A percentile compares a stretch with the other conserved stretches of the same genome.
These are phyloP conservation scores for Apodemia duryi DNA, from an alignment of 2,888 invertebrate genomes.

Conservation along the genomic window DNA sequence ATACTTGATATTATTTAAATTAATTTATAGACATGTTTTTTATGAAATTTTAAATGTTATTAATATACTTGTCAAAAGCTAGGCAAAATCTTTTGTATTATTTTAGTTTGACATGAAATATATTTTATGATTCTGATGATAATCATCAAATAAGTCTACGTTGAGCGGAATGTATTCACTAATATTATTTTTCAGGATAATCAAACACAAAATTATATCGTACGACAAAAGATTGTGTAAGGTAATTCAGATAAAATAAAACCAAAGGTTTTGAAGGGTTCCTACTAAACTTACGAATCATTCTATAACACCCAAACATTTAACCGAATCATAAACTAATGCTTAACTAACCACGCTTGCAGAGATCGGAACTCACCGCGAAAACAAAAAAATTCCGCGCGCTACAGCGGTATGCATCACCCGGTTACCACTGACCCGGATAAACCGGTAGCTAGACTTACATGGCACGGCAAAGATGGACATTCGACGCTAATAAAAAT, in stretches of 20 bases:
- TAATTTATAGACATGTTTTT: no score
- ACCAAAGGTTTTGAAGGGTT: conserved; percentile 3
- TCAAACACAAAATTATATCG: conserved; percentile 31
- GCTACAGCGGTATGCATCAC: conserved; percentile 62
- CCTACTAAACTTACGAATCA: conserved; percentile 23
- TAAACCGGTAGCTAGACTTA: conserved; percentile 43
- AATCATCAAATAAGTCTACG: not conserved
- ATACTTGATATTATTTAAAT: no score
- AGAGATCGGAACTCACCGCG: conserved; percentile 71
- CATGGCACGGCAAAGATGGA: conserved; percentile 70
- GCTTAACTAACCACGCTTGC: conserved; percentile 43
- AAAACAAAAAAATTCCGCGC: conserved; percentile 50
- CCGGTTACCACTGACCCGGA: conserved; percentile 42
- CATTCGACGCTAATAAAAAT: conserved; percentile 70
- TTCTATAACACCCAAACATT: conserved; percentile 27
- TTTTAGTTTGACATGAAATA: no score
- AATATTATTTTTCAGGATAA: conserved; percentile 29
- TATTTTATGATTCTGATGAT: not conserved
- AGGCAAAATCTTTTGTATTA: no score
- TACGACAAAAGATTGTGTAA: conserved; percentile 25
- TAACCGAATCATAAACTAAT: conserved; percentile 19
- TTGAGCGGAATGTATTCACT: conserved; percentile 4
- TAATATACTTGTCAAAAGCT: no score
- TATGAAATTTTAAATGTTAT: no score
- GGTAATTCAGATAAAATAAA: conserved; percentile 23